Base-by-base conservation (phyloP, 2,797 vertebrate genomes). In the Arctocebus calabarensis region DNA sequence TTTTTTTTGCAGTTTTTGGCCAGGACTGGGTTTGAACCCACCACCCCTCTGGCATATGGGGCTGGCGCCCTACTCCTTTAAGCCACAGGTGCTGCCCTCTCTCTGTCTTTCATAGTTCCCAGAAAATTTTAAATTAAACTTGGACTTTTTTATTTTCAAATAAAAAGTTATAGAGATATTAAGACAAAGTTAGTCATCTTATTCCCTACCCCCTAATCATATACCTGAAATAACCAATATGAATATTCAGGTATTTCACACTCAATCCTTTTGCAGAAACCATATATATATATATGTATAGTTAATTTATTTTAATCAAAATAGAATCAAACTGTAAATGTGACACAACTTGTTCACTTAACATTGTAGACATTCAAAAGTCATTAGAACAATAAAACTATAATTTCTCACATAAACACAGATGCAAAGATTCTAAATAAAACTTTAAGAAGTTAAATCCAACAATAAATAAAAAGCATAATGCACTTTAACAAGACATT, bases 81-180 rank as follows among this genome's bases (percentile, higher is more conserved):
- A 40, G 40, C 40, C 40, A 40, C 40, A 40, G 40, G 40, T 40
- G 40, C 40, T 40, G 40, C 40, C 40, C 3, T 40, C 40, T 40
- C 40, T 40, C 40, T 5, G 40, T 40, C 5, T 40, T 40, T 40
- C 29, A 74, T 5, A 73, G 27, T 43, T 79, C 12, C 59, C 79
- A 91, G 32, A 90, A 43, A 94, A 82, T 71, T 89, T 94, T 70
- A 75, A 37, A 71, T 73, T 48, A 77, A 62, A 22, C 9, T 78
- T 86, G 34, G 23, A 73, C 10, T 16, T 20, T 27, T 74, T 68
- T 86, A 75, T 73, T 43, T 52, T 82, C 29, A 70, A 62, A 43
- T 61, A 12, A 78, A 73, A 75, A 23, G 19, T 70, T 61, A 68
- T 4, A 90, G 2, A 85, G 55, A 93, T 20, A 82, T 8, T 5